Conservation (phyloP, 2,888 invertebrate genomes). For the Cepaea hortensis region DNA sequence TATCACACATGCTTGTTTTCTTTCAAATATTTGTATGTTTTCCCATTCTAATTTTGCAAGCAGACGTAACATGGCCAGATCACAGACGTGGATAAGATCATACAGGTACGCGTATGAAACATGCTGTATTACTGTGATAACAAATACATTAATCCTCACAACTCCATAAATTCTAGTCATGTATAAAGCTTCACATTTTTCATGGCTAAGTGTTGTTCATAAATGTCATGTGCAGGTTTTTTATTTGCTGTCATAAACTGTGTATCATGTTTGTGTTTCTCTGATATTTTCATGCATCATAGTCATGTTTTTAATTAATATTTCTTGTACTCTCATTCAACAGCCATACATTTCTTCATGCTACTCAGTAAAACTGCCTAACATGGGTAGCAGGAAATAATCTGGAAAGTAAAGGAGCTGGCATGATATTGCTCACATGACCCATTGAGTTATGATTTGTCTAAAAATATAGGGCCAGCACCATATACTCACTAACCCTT, state of each 20-base stretch:
- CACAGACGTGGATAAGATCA: slow-evolving; percentile 10
- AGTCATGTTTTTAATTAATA: not conserved
- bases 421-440: too few species aligned
- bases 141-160: not conserved
- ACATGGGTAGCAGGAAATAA: too few species aligned
- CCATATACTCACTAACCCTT: too few species aligned
- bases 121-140: not conserved
- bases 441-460: too few species aligned
- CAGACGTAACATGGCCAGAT: slow-evolving; percentile 17
- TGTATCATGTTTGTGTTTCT: not conserved
- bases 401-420: too few species aligned
- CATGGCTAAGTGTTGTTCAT: slow-evolving; percentile 25
- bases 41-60: too few species aligned
- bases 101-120: slow-evolving; percentile 17
- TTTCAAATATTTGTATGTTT: too few species aligned
- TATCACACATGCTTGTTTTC: not conserved
- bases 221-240: not conserved
- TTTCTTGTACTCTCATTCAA: too few species aligned
- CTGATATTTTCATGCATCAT: not conserved
- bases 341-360: too few species aligned
- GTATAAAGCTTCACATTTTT: slow-evolving; percentile 26
- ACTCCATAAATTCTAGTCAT: slow-evolving; percentile 35
- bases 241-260: slow-evolving; percentile 2
- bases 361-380: too few species aligned
- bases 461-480: too few species aligned